These are phyloP conservation scores for Myotis planiceps DNA, from an alignment of 2,797 vertebrate species.

Conservation along the genomic window DNA sequence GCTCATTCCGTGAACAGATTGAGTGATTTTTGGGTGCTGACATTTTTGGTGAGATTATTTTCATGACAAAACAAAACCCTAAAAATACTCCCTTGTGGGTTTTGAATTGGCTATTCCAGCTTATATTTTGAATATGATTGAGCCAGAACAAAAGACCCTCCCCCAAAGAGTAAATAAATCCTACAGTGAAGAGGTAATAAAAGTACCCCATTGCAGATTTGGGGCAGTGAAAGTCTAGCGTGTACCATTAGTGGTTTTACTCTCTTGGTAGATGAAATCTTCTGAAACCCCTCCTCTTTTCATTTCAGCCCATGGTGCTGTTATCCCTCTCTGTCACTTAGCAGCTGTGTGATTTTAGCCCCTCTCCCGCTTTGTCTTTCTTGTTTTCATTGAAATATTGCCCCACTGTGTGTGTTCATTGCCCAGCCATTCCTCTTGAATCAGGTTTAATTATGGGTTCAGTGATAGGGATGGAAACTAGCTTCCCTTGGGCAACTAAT, in stretches of 20 bases:
- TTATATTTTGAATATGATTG: constrained; percentile 19
- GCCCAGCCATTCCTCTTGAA: background rate
- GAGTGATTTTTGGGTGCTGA: background rate
- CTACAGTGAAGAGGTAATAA: background rate
- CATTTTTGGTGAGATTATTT: background rate
- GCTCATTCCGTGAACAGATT: background rate
- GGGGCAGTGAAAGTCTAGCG: background rate
- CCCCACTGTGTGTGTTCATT: background rate
- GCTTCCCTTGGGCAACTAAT: constrained; percentile 20
- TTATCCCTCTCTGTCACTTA: accelerated
- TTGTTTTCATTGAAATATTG: background rate
- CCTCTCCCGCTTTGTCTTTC: background rate
- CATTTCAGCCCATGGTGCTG: accelerated
- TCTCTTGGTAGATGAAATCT: background rate
- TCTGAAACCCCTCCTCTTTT: background rate
- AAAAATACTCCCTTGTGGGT: background rate
- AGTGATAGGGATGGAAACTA: background rate
- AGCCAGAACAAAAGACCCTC: background rate
- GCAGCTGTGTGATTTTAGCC: background rate
- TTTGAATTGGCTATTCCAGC: background rate
- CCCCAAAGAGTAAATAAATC: background rate
- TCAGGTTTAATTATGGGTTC: constrained; percentile 38
- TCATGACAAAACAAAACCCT: background rate
- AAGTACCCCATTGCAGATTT: background rate
- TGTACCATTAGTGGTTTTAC: background rate